Conservation (phyloP, 1,140 invertebrate genomes). For the Wiebesia pumilae region DNA sequence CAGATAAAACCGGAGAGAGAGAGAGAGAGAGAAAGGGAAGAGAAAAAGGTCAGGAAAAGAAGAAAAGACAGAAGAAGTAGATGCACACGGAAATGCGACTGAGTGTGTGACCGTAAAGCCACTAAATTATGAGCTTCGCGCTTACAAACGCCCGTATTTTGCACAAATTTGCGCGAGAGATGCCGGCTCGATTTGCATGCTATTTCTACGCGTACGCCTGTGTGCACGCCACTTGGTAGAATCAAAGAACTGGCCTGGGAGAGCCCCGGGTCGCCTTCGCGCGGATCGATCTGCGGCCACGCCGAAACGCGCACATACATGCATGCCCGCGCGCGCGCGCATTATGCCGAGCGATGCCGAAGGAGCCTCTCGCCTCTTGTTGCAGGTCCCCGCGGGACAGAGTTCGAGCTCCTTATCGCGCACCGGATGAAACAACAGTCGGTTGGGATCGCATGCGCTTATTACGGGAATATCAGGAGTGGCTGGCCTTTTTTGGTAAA, state of each 20-base stretch:
- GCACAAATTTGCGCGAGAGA: constrained; percentile 55
- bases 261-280: too few species aligned
- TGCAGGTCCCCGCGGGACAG: background rate
- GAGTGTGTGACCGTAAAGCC: constrained; percentile 57
- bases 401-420: too few species aligned
- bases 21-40: background rate
- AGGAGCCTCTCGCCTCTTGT: too few species aligned
- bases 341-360: too few species aligned
- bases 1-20: background rate
- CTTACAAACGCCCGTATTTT: constrained; percentile 58
- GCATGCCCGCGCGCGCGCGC: too few species aligned
- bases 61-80: background rate
- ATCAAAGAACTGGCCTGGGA: background rate
- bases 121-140: constrained; percentile 63
- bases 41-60: background rate
- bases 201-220: background rate
- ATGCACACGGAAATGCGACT: constrained; percentile 56
- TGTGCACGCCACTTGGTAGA: background rate
- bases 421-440: too few species aligned
- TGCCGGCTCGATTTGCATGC: constrained; percentile 54
- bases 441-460: background rate
- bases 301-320: background rate
- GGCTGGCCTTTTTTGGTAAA: background rate
- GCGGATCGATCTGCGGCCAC: background rate
- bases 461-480: background rate